Evolutionary conservation across 2,113 vertebrate genomes (phyloP), one percentile per base, ranked within the genome.

Genomic region (Columba livia): DNA sequence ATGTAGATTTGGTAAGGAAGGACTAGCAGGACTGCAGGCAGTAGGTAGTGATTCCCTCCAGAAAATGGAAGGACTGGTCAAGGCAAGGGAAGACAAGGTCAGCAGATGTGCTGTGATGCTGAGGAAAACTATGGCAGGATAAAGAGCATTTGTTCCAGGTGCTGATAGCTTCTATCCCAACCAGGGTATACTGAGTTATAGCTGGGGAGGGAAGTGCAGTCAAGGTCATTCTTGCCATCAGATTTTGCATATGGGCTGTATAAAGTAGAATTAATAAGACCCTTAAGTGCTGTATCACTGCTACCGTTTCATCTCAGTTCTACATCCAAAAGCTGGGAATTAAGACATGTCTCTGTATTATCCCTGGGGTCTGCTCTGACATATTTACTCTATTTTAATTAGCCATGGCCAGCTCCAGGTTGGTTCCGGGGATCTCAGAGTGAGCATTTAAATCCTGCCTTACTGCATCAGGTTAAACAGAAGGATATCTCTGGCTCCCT

Each of bases 321-420:
- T 58, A 5, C 54, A 50, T 75, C 14, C 6, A 10, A 90, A 88
- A 88, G 20, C 26, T 70, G 54, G 40, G 90, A 93, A 88, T 85
- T 60, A 90, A 90, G 75, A 61, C 18, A 47, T 64, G 23, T 54
- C 36, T 67, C 54, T 42, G 18, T 44, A 31, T 83, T 77, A 50
- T 73, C 31, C n/a, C 67, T 61, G 25, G 44, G 29, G 61, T 69
- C 58, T 85, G 28, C 1, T 3, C 28, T 90, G 67, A 73, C 50
- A 34, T 79, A 61, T 94, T 93, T 93, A 40, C 82, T 89, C 58
- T 84, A 32, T 73, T 79, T 57, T 85, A 95, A 85, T 79, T 93
- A 91, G 85, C 67, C 58, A 84, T 1, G 8, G 18, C 10, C 28
- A 73, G 2, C 50, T 85, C 31, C 36, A 77, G n/a, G 17, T 29